A percentile compares a stretch with the other conserved stretches of the same genome.
phyloP scores from a whole-genome alignment of 2,113 vertebrate species.

The Todiramphus saurophagus region DNA sequence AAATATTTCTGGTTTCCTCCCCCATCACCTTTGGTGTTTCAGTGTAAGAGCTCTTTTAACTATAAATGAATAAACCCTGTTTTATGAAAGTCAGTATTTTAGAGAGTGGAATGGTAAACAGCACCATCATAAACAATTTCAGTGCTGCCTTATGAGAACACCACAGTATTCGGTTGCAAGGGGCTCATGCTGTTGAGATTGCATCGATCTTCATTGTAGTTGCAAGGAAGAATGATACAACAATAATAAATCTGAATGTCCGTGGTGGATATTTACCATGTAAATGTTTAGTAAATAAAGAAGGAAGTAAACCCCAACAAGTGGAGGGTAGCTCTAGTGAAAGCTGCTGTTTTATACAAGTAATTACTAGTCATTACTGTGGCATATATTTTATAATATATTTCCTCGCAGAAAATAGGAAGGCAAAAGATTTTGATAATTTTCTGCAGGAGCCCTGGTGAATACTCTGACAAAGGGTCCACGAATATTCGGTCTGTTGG shows the following conservation, averaged over 20 bases:
- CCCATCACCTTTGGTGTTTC: background rate
- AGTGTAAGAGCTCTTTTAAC: background rate
- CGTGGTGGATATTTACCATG: background rate
- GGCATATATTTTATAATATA: background rate
- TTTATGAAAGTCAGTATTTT: background rate
- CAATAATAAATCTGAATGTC: constrained; percentile 13
- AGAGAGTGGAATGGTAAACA: background rate
- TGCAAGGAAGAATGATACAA: background rate
- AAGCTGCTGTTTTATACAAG: background rate
- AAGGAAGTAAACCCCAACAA: background rate
- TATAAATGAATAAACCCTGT: background rate
- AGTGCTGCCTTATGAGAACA: background rate
- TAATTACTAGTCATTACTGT: background rate
- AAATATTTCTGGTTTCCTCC: background rate
- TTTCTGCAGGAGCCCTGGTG: background rate
- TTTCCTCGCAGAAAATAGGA: background rate
- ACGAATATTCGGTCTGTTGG: background rate
- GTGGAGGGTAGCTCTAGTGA: background rate
- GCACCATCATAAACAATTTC: background rate
- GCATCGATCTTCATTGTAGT: constrained; percentile 29
- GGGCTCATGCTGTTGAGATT: background rate
- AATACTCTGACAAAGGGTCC: background rate
- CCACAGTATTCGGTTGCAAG: background rate
- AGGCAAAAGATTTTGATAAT: background rate
- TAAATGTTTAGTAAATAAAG: background rate